Evolutionary conservation across 2,113 vertebrate species (phyloP), one percentile per base, ranked within the genome.

Genomic region (Pelvicachromis taeniatus): DNA sequence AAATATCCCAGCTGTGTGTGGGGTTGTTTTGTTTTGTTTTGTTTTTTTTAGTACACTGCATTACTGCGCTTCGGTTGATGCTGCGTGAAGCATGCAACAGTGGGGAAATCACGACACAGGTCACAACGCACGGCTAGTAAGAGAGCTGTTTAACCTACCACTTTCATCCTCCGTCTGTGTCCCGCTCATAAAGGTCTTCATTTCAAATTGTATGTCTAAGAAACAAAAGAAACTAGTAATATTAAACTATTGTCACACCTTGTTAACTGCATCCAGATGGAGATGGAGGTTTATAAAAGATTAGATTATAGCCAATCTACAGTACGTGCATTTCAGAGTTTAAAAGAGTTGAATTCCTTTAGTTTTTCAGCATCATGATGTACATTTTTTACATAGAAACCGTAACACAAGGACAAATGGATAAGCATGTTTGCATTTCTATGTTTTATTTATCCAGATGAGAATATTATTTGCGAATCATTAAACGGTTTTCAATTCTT

Each of bases 381-480:
- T 97, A 95, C 93, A 92, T 96, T 97, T 96, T 94, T 96, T 97
- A 97, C 96, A 95, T 92, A 96, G 94, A 88, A 93, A 73, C 40
- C 8, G 91, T 95, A 96, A 93, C 89, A 92, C 91, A 94, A 96
- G 94, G 80, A 88, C 35, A 52, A 94, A 91, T 94, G 95, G 95
- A 93, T 92, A 96, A 96, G 97, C 96, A 94, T 97, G 97, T 97
- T 96, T 97, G 96, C 96, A 97, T 96, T 97, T 98, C 96, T 92
- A 96, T 94, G 91, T 97, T 97, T 94, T 95, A 96, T 94, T 94
- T 94, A 97, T 97, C 96, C 96, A 97, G 95, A 97, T 96, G 95
- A 96, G 90, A 94, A 94, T 89, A 94, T 97, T 97, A 97, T 97
- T 97, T 97, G 96, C 96, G 96, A 96, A 96, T 95, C 95, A 97